These are phyloP conservation scores for Vanessa atalanta DNA, from an alignment of 1,140 invertebrate genomes.

Conservation along the genomic window DNA sequence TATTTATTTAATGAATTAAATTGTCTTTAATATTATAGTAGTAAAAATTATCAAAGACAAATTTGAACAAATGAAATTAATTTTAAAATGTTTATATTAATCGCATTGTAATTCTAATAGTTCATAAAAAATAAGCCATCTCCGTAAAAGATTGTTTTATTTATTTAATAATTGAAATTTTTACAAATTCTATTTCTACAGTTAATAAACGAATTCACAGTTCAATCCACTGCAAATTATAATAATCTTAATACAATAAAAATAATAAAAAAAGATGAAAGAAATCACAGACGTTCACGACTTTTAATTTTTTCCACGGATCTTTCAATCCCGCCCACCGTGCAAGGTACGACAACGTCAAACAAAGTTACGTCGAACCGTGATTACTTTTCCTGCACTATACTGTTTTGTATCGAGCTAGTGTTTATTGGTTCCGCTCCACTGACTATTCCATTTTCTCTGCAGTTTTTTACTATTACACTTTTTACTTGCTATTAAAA, in stretches of 20 bases:
- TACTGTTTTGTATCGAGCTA: conserved; percentile 39
- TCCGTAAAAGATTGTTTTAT: too few species aligned
- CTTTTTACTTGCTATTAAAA: conserved; percentile 27
- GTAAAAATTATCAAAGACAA: too few species aligned
- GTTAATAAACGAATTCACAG: not conserved
- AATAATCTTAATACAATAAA: not conserved
- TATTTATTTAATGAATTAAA: too few species aligned
- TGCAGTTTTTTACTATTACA: conserved; percentile 18
- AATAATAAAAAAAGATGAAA: not conserved
- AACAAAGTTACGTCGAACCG: conserved; percentile 52
- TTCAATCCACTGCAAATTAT: not conserved
- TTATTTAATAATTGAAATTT: too few species aligned
- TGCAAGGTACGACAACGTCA: conserved; percentile 42
- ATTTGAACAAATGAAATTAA: too few species aligned
- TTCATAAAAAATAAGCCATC: too few species aligned
- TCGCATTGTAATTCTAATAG: too few species aligned
- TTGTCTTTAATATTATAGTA: too few species aligned
- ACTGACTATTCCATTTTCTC: conserved; percentile 45
- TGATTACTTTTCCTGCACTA: conserved; percentile 63
- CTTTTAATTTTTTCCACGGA: conserved; percentile 1
- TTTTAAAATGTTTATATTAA: too few species aligned
- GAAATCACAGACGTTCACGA: not conserved
- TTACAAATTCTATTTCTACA: too few species aligned
- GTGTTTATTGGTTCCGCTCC: conserved; percentile 57
- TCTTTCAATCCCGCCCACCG: conserved; percentile 10